phyloP scores from a whole-genome alignment of 1,140 invertebrate genomes.

The Trachelipus rathkii region DNA sequence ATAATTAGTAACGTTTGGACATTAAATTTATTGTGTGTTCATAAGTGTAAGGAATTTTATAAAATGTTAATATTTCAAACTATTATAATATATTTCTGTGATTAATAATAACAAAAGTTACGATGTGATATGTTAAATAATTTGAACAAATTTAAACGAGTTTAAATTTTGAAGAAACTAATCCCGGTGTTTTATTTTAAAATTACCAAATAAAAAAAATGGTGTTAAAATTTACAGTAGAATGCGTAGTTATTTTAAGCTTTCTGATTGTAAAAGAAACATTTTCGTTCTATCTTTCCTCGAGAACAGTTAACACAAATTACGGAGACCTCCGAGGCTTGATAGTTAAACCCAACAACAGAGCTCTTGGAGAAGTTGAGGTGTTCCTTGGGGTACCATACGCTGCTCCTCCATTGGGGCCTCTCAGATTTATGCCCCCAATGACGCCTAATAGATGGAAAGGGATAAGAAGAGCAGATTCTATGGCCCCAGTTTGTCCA shows the following conservation, averaged over 20 bases:
- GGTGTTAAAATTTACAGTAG: background rate
- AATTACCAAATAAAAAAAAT: background rate
- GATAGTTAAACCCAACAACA: slow-evolving; percentile 49
- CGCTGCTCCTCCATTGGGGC: slow-evolving; percentile 60
- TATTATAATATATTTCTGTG: too few species aligned
- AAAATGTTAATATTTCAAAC: too few species aligned
- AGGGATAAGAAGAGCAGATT: slow-evolving; percentile 40
- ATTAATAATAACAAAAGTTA: background rate
- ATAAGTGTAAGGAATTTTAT: too few species aligned
- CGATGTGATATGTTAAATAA: background rate
- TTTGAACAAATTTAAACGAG: background rate
- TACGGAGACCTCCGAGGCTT: slow-evolving; percentile 54
- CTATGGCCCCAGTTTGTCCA: slow-evolving; percentile 44
- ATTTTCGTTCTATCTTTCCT: background rate
- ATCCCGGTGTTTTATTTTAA: background rate
- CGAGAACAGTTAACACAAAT: slow-evolving; percentile 48
- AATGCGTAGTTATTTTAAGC: too few species aligned
- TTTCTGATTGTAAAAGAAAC: too few species aligned
- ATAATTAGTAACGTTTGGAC: too few species aligned
- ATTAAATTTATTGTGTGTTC: too few species aligned
- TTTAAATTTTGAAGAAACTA: background rate
- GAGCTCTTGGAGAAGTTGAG: slow-evolving; percentile 66
- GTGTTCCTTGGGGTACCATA: slow-evolving; percentile 66
- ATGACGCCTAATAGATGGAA: slow-evolving; percentile 39
- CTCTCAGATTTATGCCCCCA: slow-evolving; percentile 60